Base-by-base conservation (phyloP, 2,888 invertebrate genomes). In the Steinernema hermaphroditum region DNA sequence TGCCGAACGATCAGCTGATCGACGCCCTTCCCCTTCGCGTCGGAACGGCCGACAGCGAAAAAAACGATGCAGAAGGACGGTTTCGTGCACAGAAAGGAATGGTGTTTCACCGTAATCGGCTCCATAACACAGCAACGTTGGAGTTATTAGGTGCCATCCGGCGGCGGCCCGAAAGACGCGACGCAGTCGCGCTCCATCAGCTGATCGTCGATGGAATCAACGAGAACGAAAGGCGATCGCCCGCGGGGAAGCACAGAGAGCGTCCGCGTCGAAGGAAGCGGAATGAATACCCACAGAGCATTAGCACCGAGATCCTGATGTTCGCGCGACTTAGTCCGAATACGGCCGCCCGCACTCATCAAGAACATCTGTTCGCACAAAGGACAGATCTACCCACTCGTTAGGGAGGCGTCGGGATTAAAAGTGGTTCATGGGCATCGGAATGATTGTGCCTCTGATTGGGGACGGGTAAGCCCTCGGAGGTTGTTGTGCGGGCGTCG, bases 131-230 rank as follows among this genome's bases (percentile, higher is more conserved):
- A 41, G 9, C 43, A 16, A 8, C 16, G 43, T 14, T 12, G 9
- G n/a, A 46, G 16, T 46, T 46, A 46, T 46, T 54, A 14, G 27
- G 54, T 54, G 54, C 54, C 54, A 54, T 27, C 24, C 54, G 9
- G 54, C 54, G 54, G 27, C 54, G 54, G 54, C 54, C 54, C 54
- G 54, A 22, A 19, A 49, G 19, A 19, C 49, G 49, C 49, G 19
- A 19, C 41, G 41, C 41, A 14, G 8, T 46, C 24, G 54, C 27
- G 27, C 54, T 27, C 14, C 49, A 49, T 49, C 54, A 54, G 54
- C 54, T 54, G 54, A 54, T 54, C 54, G 54, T 9, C 46, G 19
- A 14, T 8, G 14, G 41, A 49, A 49, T 19, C 16, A 12, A 19
- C 49, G 16, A 49, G 19, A 16, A 16, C 43, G 16, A 41, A 41